Evolutionary conservation across 2,888 invertebrate species (phyloP).

Genomic region (Andrena chrysosceles): DNA sequence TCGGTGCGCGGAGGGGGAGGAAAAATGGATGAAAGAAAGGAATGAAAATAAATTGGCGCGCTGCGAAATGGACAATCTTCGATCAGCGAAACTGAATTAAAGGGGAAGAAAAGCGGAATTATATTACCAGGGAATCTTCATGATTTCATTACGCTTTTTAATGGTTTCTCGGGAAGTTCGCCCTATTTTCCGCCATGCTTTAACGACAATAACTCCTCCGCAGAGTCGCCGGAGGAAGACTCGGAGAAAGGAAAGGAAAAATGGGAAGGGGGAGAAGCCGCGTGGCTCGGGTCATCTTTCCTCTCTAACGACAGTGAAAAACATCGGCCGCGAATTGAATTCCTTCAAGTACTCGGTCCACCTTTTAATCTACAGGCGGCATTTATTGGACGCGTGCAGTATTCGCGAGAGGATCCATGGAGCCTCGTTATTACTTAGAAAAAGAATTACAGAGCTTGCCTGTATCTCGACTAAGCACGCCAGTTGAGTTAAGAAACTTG

Average conservation of each 20-base stretch:
- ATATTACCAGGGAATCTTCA: slow-evolving; percentile 28
- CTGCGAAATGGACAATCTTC: slow-evolving; percentile 29
- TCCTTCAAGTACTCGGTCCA: slow-evolving; percentile 11
- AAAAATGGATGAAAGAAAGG: not conserved
- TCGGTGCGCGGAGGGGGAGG: not conserved
- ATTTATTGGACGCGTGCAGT: slow-evolving; percentile 18
- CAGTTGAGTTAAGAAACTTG: slow-evolving; percentile 23
- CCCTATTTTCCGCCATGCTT: not conserved
- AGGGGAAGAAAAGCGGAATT: not conserved
- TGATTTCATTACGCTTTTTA: slow-evolving; percentile 36
- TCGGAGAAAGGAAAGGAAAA: not conserved
- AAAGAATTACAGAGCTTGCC: slow-evolving; percentile 51
- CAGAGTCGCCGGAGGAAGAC: not conserved
- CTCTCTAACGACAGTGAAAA: slow-evolving; percentile 20
- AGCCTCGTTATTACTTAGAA: slow-evolving; percentile 52
- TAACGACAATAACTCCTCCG: not conserved
- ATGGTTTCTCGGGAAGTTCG: slow-evolving; percentile 19
- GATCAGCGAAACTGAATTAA: slow-evolving; percentile 10
- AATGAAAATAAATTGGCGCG: slow-evolving; percentile 4
- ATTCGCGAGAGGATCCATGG: slow-evolving; percentile 8
- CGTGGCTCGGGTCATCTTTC: not conserved
- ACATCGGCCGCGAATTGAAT: slow-evolving; percentile 45
- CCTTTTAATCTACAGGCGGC: slow-evolving; percentile 12
- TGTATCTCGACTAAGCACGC: slow-evolving; percentile 16
- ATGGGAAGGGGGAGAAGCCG: not conserved